Base-by-base conservation (phyloP, 1,140 invertebrate species). In the Notospermus geniculatus region DNA sequence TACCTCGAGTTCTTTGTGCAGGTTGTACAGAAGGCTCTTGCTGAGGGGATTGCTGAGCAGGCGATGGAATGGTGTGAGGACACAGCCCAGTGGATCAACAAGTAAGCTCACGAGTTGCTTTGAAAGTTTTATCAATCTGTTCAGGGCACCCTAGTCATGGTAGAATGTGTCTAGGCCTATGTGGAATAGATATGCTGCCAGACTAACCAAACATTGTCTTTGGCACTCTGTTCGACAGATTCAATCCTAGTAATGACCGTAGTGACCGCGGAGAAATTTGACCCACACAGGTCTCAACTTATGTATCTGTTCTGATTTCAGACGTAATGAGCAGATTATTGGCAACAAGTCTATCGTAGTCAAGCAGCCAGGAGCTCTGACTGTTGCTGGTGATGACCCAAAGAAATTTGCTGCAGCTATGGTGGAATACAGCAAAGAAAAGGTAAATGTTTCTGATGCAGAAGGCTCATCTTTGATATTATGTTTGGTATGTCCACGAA, bases 1-100 rank as follows among this genome's bases (percentile, higher is more conserved):
- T 82, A 80, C 64, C 59, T 81, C 58, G 79, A 82, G 67, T 78
- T 80, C 55, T 68, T 82, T 59, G 73, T 80, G 5, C 71, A 76
- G 57, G 70, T 78, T 1, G 68, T 76, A 17, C 73, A 80, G 69
- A 82, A 82, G 61, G 78, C 73, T 9, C 57, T 82, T 11, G 68
- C 71, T 28, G 80, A 82, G 60, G 80, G 78, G 19, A 57, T 74
- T 39, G 60, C 72, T 28, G 69, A 74, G 11, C 63, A 73, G 46
- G 76, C 74, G n/a, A 27, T 74, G 7, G 71, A 74, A 11, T 80
- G 78, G 77, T 79, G 77, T 68, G 69, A 75, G 19, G 80, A 80
- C 36, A 68, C 73, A n/a, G 57, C 64, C 15, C 57, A 71, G 11
- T 78, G 78, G 76, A 65, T 80, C 9, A 41, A 62, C 25, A 78